These are phyloP conservation scores for Panurus biarmicus DNA, from an alignment of 2,113 vertebrate species.

Conservation along the genomic window DNA sequence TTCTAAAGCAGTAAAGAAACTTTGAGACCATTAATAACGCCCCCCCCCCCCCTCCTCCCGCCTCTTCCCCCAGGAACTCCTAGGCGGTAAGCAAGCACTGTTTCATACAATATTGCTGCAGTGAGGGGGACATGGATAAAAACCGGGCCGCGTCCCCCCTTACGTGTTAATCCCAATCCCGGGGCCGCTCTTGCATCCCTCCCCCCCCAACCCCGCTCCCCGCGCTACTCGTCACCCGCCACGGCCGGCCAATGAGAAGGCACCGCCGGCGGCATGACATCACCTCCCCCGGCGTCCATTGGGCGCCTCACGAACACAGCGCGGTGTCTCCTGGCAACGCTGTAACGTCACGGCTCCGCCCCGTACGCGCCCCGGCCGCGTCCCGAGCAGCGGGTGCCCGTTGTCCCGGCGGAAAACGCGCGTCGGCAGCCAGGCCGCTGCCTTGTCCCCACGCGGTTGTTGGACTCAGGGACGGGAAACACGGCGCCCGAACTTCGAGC, in stretches of 20 bases:
- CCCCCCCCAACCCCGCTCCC: not conserved
- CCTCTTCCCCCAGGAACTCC: not conserved
- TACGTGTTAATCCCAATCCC: fast-evolving
- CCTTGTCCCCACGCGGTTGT: fast-evolving
- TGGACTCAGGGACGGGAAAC: not conserved
- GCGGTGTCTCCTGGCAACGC: not conserved
- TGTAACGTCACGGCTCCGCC: not conserved
- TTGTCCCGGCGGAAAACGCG: not conserved
- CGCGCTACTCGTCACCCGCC: not conserved
- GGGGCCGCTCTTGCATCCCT: not conserved
- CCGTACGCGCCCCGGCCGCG: no score
- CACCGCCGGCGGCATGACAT: not conserved
- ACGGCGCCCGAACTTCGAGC: fast-evolving
- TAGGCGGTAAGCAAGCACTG: not conserved
- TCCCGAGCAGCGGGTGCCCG: not conserved
- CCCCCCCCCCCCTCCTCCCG: not conserved
- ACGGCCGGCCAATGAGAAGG: not conserved
- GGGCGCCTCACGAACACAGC: not conserved
- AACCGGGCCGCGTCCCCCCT: no score
- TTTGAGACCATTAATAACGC: not conserved
- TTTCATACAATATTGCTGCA: not conserved
- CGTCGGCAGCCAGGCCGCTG: fast-evolving
- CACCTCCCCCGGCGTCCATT: not conserved
- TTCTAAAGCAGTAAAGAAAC: not conserved
- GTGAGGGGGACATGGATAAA: not conserved